Evolutionary conservation across 2,888 invertebrate species (phyloP).

Genomic region (Thysanoteuthis rhombus): DNA sequence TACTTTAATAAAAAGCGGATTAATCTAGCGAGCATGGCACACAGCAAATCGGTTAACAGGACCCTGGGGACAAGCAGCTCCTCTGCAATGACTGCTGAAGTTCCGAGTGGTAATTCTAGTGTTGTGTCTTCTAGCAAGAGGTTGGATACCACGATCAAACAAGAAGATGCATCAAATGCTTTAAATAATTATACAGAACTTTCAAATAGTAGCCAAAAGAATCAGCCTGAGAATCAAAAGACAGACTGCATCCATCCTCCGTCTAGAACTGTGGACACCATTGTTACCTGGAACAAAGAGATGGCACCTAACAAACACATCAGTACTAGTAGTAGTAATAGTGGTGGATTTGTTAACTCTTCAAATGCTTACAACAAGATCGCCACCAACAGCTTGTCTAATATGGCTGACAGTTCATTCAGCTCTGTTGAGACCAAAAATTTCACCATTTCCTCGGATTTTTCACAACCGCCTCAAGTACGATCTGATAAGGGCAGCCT

Average conservation of each 20-base stretch:
- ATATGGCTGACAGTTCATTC: background rate
- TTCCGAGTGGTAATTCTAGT: background rate
- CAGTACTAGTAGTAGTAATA: background rate
- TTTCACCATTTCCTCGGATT: background rate
- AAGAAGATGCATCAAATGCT: background rate
- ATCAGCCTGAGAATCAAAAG: background rate
- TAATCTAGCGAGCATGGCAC: background rate
- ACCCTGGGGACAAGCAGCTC: background rate
- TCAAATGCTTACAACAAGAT: background rate
- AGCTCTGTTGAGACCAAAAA: slow-evolving; percentile 17
- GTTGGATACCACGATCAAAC: background rate
- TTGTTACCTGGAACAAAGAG: background rate
- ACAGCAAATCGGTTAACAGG: background rate
- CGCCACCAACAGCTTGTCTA: background rate
- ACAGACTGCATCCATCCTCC: background rate
- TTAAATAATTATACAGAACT: background rate
- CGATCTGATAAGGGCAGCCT: background rate
- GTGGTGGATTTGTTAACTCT: background rate
- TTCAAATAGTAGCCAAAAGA: background rate
- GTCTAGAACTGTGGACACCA: background rate
- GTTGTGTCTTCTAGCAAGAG: background rate
- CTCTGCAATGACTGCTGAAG: background rate
- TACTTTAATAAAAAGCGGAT: background rate
- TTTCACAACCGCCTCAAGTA: background rate
- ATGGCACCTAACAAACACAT: background rate